These are phyloP conservation scores for Seriola quinqueradiata DNA, from an alignment of 2,113 vertebrate species.

Conservation along the genomic window DNA sequence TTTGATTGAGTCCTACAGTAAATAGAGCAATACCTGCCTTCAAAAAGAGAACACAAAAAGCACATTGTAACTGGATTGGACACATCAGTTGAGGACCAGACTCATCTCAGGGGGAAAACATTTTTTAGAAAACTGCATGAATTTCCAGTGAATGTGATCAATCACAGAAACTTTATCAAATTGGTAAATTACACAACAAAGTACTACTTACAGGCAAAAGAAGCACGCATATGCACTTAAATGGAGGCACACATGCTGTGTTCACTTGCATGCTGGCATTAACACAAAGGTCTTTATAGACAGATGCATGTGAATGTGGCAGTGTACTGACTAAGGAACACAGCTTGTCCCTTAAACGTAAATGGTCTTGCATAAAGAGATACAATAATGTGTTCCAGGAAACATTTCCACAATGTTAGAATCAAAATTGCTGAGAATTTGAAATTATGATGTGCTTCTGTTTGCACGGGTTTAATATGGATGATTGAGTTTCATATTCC, in stretches of 20 bases:
- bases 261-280: not conserved
- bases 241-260: not conserved
- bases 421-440: slow-evolving; percentile 27
- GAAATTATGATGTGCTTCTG: slow-evolving; percentile 26
- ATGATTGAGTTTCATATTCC: slow-evolving; percentile 55
- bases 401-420: slow-evolving; percentile 18
- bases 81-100: not conserved
- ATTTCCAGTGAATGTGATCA: not conserved
- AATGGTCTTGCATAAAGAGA: slow-evolving; percentile 1
- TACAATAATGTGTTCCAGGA: slow-evolving; percentile 4
- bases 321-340: not conserved
- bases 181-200: not conserved
- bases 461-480: slow-evolving; percentile 36
- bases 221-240: not conserved
- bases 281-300: not conserved
- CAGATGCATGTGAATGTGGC: not conserved
- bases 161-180: not conserved
- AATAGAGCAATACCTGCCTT: not conserved
- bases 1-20: not conserved
- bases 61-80: not conserved
- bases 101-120: not conserved
- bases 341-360: not conserved
- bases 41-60: not conserved
- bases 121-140: not conserved
- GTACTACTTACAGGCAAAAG: not conserved